Conservation (phyloP, 1,140 invertebrate genomes). For the Zaprionus ghesquierei region DNA sequence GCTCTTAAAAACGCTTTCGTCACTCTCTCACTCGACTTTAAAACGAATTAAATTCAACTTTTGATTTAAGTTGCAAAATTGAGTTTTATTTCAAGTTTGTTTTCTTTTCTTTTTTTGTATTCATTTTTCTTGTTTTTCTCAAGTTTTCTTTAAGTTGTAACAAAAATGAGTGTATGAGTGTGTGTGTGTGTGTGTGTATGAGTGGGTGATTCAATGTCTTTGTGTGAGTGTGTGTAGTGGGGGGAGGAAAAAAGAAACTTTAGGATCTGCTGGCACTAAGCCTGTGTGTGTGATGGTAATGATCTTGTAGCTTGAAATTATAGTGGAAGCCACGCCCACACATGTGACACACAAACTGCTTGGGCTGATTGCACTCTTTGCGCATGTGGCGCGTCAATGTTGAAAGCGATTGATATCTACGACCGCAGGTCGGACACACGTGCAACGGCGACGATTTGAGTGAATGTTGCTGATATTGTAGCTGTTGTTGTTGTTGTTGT, state of each 20-base stretch:
- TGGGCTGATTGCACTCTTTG: constrained; percentile 83
- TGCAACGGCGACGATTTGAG: constrained; percentile 21
- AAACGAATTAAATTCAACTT: constrained; percentile 20
- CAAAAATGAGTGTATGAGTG: constrained; percentile 17
- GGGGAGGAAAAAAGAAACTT: not conserved
- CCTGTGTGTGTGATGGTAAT: constrained; percentile 42
- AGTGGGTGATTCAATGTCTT: no score
- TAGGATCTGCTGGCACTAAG: constrained; percentile 23
- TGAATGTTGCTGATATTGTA: not conserved
- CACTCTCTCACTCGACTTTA: not conserved
- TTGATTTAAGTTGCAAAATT: constrained; percentile 20
- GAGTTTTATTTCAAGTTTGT: constrained; percentile 12
- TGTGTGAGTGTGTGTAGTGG: constrained; percentile 3
- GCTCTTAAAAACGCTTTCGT: constrained; percentile 36
- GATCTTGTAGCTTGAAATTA: constrained; percentile 80
- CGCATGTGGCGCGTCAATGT: constrained; percentile 84
- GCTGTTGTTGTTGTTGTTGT: constrained; percentile 9
- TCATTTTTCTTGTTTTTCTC: not conserved
- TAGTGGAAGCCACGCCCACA: constrained; percentile 83
- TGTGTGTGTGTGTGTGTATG: not conserved
- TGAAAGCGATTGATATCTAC: constrained; percentile 84
- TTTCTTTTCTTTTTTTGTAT: not conserved
- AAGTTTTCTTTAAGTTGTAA: constrained; percentile 11
- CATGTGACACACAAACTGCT: constrained; percentile 80
- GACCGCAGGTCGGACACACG: constrained; percentile 84